Percentiles rank a stretch among this genome's conserved stretches.
phyloP scores from a whole-genome alignment of 23 tunicate genomes.

The Corella eumyota region DNA sequence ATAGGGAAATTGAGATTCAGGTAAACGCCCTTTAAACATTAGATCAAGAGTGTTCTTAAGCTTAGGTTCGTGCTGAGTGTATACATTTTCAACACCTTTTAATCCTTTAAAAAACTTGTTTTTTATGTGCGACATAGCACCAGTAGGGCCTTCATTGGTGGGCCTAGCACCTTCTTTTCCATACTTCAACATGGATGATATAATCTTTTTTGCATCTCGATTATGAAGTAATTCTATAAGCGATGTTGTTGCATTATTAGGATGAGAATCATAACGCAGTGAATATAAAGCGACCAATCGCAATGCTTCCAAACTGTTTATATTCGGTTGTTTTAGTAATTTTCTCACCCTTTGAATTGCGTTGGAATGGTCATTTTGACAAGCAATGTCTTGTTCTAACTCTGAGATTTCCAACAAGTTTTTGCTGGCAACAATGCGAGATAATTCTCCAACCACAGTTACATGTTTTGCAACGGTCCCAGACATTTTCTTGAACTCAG shows the following conservation, averaged over 20 bases:
- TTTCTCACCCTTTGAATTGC: constrained; percentile 46
- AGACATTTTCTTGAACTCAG: constrained; percentile 97
- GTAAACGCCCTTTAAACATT: constrained; percentile 42
- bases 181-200: constrained; percentile 47
- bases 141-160: constrained; percentile 7
- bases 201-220: constrained; percentile 8
- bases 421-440: constrained; percentile 41
- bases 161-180: constrained; percentile 15
- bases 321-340: constrained; percentile 32
- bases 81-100: constrained; percentile 98
- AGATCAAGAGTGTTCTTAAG: constrained; percentile 53
- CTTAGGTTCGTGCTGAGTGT: constrained; percentile 91
- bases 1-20: constrained; percentile 59
- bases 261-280: constrained; percentile 47
- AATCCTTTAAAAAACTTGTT: constrained; percentile 72
- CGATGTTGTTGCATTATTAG: constrained; percentile 76
- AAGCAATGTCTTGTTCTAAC: constrained; percentile 87
- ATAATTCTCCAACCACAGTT: constrained; percentile 87
- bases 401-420: constrained; percentile 88
- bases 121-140: constrained; percentile 43
- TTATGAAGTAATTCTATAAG: constrained; percentile 25
- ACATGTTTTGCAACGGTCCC: constrained; percentile 99
- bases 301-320: constrained; percentile 46
- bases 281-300: constrained; percentile 82
- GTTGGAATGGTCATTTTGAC: constrained; percentile 54